These are phyloP conservation scores for Oriolus oriolus DNA, from an alignment of 2,113 vertebrate species.

Conservation along the genomic window DNA sequence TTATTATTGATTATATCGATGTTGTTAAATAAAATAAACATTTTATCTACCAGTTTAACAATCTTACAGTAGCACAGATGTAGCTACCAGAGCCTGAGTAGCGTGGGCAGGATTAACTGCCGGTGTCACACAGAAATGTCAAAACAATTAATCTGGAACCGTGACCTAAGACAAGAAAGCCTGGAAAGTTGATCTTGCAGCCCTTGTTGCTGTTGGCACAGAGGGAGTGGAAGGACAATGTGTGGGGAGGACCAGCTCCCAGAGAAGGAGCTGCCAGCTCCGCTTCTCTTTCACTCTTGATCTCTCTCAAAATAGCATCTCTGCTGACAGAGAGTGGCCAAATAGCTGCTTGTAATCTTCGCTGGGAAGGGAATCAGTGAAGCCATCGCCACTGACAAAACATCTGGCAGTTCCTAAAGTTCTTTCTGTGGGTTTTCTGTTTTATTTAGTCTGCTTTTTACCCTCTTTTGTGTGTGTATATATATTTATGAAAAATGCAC, in stretches of 20 bases:
- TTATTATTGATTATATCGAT: background rate
- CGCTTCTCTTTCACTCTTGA: background rate
- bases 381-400: background rate
- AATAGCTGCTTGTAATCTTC: background rate
- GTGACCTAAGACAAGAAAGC: background rate
- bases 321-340: background rate
- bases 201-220: slow-evolving; percentile 16
- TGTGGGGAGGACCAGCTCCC: background rate
- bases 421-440: background rate
- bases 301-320: background rate
- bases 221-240: background rate
- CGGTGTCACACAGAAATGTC: slow-evolving; percentile 44
- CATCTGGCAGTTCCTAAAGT: background rate
- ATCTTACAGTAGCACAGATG: background rate
- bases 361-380: background rate
- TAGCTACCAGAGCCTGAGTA: background rate
- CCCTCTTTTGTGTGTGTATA: background rate
- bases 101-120: slow-evolving; percentile 14
- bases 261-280: background rate
- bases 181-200: background rate
- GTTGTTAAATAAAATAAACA: background rate
- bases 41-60: background rate
- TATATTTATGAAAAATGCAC: background rate
- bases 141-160: slow-evolving; percentile 10
- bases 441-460: background rate